Conservation (phyloP, 2,888 invertebrate species). For the Gymnocheta viridis region DNA sequence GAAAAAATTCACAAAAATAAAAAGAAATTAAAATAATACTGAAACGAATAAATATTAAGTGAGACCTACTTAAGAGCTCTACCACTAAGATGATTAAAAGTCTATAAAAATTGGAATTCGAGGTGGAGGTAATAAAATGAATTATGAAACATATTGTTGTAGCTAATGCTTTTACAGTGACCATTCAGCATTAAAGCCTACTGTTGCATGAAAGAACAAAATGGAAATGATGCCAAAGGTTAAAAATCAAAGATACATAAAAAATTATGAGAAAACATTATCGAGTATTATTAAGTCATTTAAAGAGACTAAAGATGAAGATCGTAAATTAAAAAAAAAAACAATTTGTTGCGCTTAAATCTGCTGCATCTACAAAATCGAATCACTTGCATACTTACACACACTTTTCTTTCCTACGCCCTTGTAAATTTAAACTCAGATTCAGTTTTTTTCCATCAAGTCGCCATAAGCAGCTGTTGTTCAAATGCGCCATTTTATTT, state of each 20-base stretch:
- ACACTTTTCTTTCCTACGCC: neutral
- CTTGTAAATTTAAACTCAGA: neutral
- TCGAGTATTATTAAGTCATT: conserved; percentile 61
- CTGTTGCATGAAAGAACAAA: conserved; percentile 27
- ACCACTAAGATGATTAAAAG: conserved; percentile 67
- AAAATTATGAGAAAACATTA: conserved; percentile 41
- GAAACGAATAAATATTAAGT: conserved; percentile 46
- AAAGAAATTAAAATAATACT: conserved; percentile 22
- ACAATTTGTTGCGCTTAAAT: conserved; percentile 55
- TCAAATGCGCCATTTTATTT: conserved; percentile 50
- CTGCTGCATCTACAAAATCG: neutral
- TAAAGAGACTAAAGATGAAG: conserved; percentile 14
- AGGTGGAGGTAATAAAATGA: conserved; percentile 62
- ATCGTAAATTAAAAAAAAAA: conserved; percentile 31
- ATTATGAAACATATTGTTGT: conserved; percentile 63
- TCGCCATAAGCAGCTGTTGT: conserved; percentile 33
- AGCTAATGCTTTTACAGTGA: conserved; percentile 19
- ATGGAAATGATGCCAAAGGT: conserved; percentile 49
- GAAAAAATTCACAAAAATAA: neutral
- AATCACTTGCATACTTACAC: conserved; percentile 21
- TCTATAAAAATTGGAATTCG: conserved; percentile 51
- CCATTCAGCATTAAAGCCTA: conserved; percentile 5
- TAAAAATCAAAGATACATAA: conserved; percentile 42
- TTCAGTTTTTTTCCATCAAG: neutral
- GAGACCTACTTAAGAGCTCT: conserved; percentile 53